Conservation (phyloP, 2,113 vertebrate species). For the Barnardius zonarius region DNA sequence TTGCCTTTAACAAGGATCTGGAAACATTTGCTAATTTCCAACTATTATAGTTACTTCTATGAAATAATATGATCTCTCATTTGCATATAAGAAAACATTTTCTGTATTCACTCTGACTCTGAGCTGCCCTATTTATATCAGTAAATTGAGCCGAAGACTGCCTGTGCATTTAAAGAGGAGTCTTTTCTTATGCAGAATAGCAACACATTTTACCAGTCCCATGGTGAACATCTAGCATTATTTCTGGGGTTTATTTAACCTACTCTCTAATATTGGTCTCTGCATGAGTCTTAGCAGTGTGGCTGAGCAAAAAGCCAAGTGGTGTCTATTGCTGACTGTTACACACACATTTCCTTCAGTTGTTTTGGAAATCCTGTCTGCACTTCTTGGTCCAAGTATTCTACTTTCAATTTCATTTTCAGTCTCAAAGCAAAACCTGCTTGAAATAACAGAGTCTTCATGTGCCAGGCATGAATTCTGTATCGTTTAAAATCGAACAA, state of each 20-base stretch:
- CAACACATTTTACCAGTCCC: background rate
- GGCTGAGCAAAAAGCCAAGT: background rate
- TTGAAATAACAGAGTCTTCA: background rate
- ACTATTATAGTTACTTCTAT: slow-evolving; percentile 5
- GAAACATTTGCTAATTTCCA: slow-evolving; percentile 48
- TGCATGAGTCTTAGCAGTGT: background rate
- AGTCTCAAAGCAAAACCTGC: background rate
- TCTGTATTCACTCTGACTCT: slow-evolving; percentile 32
- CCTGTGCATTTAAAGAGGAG: background rate
- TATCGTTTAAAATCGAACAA: background rate
- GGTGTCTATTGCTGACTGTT: background rate
- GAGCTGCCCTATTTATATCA: slow-evolving; percentile 44
- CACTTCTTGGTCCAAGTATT: background rate
- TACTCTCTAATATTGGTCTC: background rate
- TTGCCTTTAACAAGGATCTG: slow-evolving; percentile 18
- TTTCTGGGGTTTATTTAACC: slow-evolving; percentile 31
- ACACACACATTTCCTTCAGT: background rate
- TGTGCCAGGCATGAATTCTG: background rate
- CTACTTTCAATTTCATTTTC: background rate
- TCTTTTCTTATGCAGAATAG: slow-evolving; percentile 16
- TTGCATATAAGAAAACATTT: slow-evolving; percentile 53
- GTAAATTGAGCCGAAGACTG: slow-evolving; percentile 25
- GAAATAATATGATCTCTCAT: slow-evolving; percentile 27
- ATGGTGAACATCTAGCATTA: background rate
- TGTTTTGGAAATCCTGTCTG: background rate